phyloP scores from a whole-genome alignment of 2,797 vertebrate genomes.

The Chelonia mydas region DNA sequence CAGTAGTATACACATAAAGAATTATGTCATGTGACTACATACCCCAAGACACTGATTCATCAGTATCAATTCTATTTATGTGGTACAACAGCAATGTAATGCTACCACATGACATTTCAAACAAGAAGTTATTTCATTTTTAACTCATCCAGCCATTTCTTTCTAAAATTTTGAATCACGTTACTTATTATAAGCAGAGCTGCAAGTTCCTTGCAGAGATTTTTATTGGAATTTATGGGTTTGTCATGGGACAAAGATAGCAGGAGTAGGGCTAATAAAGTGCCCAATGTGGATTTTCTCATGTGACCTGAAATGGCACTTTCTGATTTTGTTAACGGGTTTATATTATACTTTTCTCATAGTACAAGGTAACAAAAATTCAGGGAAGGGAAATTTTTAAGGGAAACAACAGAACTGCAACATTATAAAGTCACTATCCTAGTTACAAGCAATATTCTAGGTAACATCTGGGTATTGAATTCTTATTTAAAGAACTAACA shows the following conservation, averaged over 20 bases:
- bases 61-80: conserved; percentile 20
- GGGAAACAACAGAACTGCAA: not conserved
- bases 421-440: not conserved
- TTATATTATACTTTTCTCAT: not conserved
- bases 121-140: conserved; percentile 24
- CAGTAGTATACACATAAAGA: not conserved
- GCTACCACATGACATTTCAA: not conserved
- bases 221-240: not conserved
- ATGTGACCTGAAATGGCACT: fast-evolving
- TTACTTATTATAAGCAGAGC: not conserved
- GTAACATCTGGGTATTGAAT: not conserved
- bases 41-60: conserved; percentile 11
- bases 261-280: not conserved
- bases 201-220: not conserved
- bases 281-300: not conserved
- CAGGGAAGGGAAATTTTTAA: not conserved
- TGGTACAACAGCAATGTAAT: not conserved
- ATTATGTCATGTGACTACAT: not conserved
- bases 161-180: not conserved
- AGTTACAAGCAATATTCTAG: not conserved
- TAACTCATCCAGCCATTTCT: not conserved
- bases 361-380: not conserved
- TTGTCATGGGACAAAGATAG: not conserved
- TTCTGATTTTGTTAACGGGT: not conserved
- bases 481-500: not conserved